Evolutionary conservation across 2,113 vertebrate genomes (phyloP).

Genomic region (Leucosticte australis): DNA sequence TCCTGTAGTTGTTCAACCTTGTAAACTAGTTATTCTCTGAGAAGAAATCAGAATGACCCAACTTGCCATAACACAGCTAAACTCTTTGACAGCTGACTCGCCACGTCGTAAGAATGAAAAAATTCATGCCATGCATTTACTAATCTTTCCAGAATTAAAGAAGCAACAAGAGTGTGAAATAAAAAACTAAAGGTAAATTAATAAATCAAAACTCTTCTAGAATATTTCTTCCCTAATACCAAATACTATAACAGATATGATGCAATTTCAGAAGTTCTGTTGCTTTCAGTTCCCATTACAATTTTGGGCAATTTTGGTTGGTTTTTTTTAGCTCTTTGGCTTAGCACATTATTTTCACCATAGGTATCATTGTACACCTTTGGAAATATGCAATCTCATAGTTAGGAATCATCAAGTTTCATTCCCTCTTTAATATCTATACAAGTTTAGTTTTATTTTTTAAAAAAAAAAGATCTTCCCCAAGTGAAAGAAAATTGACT

Average conservation of each 20-base stretch:
- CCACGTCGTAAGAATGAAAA: constrained; percentile 1
- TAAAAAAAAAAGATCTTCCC: neutral
- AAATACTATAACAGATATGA: neutral
- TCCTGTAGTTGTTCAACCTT: constrained; percentile 25
- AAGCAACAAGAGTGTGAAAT: neutral
- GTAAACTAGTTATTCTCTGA: constrained; percentile 6
- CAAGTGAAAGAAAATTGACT: neutral
- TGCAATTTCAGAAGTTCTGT: neutral
- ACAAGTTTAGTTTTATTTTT: neutral
- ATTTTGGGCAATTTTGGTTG: neutral
- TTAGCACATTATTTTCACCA: neutral
- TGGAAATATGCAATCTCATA: neutral
- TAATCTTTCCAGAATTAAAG: neutral
- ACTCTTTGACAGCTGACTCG: constrained; percentile 36
- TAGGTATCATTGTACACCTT: neutral
- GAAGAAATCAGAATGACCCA: constrained; percentile 46
- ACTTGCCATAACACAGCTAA: constrained; percentile 1
- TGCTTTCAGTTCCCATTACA: neutral
- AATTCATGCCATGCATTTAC: neutral
- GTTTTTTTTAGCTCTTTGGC: neutral
- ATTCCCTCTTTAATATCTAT: neutral
- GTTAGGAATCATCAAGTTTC: neutral
- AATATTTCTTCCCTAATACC: neutral
- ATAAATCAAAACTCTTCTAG: neutral
- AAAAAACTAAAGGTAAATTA: neutral